Base-by-base conservation (phyloP, 2,797 vertebrate genomes). In the Aythya fuligula region DNA sequence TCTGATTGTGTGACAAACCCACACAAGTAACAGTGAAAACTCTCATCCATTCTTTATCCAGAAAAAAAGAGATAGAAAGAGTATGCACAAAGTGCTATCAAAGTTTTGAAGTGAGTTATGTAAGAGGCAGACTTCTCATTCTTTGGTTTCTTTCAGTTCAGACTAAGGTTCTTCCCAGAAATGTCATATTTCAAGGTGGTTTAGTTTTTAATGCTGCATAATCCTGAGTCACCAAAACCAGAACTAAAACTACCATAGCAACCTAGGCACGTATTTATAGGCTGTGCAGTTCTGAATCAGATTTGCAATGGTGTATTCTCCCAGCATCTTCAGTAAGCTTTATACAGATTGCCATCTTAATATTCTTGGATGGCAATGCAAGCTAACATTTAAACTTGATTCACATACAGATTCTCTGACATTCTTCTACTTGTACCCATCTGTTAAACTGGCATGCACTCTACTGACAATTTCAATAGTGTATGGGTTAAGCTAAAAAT, bases 151-250 rank as follows among this genome's bases (percentile, higher is more conserved):
- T 49, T 25, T 72, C 8, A 16, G 9, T 73, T 93, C 11, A 39
- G 38, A 71, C 24, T 28, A 81, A 67, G 58, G 66, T 85, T 83
- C 47, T 80, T 85, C 15, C 43, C 36, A 94, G 58, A 85, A 91
- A n/a, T 43, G 20, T 25, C 15, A 24, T 18, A 28, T 79, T 88
- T 94, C 67, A 83, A 90, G 78, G 80, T 93, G 57, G 13, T 69
- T 77, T 89, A 56, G 60, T 89, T 92, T 56, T 69, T 53, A 70
- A 16, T 90, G 62, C 93, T 95, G 90, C 90, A 93, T 85, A 95
- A 95, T 93, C 84, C 96, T 96, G 93, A 96, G 86, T 96, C 93
- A 96, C 54, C 39, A 45, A 94, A 90, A 67, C 13, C 39, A 62
- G 88, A 88, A 86, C 47, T 88, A 61, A 81, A 88, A 89, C n/a